Percentiles rank a stretch among this genome's conserved stretches.
Conservation (phyloP, 2,113 vertebrate species). For the Andinoacara biseriatus region DNA sequence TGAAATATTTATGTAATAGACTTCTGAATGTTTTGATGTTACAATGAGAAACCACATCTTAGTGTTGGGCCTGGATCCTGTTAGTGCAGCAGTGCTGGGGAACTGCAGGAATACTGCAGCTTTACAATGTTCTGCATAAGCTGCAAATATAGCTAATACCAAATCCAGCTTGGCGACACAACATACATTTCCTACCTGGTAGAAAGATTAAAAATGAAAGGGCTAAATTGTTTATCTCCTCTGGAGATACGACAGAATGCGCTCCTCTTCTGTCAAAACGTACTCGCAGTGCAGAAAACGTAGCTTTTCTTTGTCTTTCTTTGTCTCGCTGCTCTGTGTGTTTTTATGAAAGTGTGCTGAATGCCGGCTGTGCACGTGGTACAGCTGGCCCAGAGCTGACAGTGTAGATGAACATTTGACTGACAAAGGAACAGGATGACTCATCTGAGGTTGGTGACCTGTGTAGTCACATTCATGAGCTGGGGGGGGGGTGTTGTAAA, state of each 20-base stretch:
- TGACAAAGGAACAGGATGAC: conserved; percentile 38
- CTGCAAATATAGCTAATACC: conserved; percentile 1
- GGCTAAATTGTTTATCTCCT: conserved; percentile 12
- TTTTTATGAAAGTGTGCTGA: not conserved
- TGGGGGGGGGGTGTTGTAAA: not conserved
- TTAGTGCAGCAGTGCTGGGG: not conserved
- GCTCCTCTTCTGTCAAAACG: conserved; percentile 10
- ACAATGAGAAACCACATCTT: not conserved
- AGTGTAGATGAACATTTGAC: conserved; percentile 4
- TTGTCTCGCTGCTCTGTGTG: not conserved
- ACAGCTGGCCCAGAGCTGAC: not conserved
- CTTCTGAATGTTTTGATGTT: not conserved
- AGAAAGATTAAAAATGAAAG: conserved; percentile 30
- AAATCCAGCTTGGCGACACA: conserved; percentile 27
- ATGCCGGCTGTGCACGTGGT: not conserved
- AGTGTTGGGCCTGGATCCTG: not conserved
- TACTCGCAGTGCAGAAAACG: not conserved
- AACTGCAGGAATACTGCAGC: not conserved
- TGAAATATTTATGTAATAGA: not conserved
- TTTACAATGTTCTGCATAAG: conserved; percentile 5
- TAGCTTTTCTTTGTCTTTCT: conserved; percentile 4
- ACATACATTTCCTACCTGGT: conserved; percentile 29
- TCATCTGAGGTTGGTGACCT: conserved; percentile 51
- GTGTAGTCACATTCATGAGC: conserved; percentile 26
- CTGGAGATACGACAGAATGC: not conserved